Evolutionary conservation across 2,113 vertebrate genomes (phyloP), one percentile per base, ranked within the genome.

Genomic region (Capreolus pygargus): DNA sequence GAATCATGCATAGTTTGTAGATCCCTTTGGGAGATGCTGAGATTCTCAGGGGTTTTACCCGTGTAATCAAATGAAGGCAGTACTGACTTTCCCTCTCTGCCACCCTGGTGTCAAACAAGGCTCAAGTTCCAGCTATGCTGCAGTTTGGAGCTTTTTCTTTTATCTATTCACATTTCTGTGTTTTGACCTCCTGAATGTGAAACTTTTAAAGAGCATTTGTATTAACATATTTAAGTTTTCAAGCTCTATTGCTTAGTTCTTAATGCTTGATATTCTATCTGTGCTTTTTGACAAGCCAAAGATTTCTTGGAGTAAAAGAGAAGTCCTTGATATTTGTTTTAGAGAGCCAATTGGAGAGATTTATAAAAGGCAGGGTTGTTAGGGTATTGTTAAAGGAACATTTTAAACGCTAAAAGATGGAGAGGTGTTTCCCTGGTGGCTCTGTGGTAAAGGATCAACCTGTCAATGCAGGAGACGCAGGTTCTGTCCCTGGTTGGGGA

Each of bases 141-240:
- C 16, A 67, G 1, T 79, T 57, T 90, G 50, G n/a, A 52, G 23
- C 5, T 64, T 94, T 89, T 52, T 23, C 30, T 85, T 58, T 17
- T 14, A 8, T 84, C 45, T 67, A 25, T 79, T 87, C 28, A 50
- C 8, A 50, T 39, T 85, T 91, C 84, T 93, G 15, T 79, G 7
- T 61, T 94, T 89, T 94, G 27, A 45, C 36, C 4, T 90, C 50
- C 28, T 93, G 27, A 95, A 82, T 95, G 15, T 96, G 47, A 94
- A 97, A 86, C 43, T 25, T 36, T 87, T 54, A 55, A 94, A 64
- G n/a, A 88, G 36, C 43, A 91, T 33, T 12, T 55, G 33, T 84
- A 90, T 78, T 94, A 78, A 87, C 11, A 57, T 87, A 87, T 90
- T 81, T 94, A 95, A 88, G 30, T 74, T 67, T 84, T 88, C 39